A percentile compares a stretch with the other conserved stretches of the same genome.
Evolutionary conservation across 2,797 vertebrate genomes (phyloP).

Genomic region (Amphiprion clarkii): DNA sequence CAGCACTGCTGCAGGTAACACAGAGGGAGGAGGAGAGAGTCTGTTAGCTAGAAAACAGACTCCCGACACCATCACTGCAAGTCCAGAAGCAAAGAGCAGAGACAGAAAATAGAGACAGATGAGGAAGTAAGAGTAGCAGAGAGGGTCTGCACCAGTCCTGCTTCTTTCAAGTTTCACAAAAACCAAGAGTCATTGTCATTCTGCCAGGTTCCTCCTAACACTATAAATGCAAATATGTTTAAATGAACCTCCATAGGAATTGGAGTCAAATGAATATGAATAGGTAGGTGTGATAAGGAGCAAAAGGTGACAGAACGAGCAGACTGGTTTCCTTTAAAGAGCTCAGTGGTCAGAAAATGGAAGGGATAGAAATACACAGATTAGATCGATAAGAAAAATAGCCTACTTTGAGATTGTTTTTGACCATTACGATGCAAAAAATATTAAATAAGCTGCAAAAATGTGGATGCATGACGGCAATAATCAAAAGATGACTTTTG

Average conservation of each 20-base stretch:
- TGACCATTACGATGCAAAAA: not conserved
- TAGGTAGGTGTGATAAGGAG: constrained; percentile 54
- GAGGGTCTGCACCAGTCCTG: constrained; percentile 6
- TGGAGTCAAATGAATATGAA: constrained; percentile 61
- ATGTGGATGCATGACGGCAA: not conserved
- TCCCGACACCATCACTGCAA: constrained; percentile 30
- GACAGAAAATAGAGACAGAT: constrained; percentile 40
- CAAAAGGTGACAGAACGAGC: constrained; percentile 33
- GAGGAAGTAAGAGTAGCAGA: constrained; percentile 16
- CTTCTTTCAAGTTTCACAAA: constrained; percentile 41
- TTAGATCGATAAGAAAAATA: constrained; percentile 20
- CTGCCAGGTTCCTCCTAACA: constrained; percentile 54
- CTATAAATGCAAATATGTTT: constrained; percentile 79
- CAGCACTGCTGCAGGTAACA: constrained; percentile 73
- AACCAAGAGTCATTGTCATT: constrained; percentile 68
- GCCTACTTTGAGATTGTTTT: not conserved
- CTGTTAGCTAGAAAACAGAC: constrained; percentile 64
- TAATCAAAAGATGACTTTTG: not conserved
- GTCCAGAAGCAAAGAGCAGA: constrained; percentile 37
- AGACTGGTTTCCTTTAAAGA: constrained; percentile 48
- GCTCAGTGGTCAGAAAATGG: constrained; percentile 15
- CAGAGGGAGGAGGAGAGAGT: constrained; percentile 67
- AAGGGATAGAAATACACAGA: constrained; percentile 16
- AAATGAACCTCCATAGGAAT: constrained; percentile 57
- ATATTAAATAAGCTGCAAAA: constrained; percentile 14